Percentiles rank a stretch among this genome's conserved stretches.
These are phyloP conservation scores for Cyphomyrmex costatus DNA, from an alignment of 1,140 invertebrate genomes.

Conservation along the genomic window DNA sequence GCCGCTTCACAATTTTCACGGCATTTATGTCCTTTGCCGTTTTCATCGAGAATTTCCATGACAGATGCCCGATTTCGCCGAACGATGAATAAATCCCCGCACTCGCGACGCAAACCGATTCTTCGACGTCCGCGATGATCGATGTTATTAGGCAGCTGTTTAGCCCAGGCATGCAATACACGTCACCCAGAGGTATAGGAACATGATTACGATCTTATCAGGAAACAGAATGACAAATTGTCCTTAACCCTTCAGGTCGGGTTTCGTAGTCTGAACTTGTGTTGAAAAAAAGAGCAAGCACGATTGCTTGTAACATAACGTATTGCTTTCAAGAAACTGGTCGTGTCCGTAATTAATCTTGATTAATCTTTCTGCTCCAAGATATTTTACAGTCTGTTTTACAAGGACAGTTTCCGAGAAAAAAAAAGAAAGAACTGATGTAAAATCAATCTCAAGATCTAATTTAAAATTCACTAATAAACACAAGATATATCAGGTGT, in stretches of 20 bases:
- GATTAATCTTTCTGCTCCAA: constrained; percentile 25
- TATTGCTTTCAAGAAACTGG: constrained; percentile 22
- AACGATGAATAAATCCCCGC: constrained; percentile 69
- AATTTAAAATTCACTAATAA: not conserved
- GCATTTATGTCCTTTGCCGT: constrained; percentile 72
- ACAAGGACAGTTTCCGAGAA: not conserved
- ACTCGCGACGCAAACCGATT: constrained; percentile 66
- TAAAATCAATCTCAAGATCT: not conserved
- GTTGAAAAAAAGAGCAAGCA: not conserved
- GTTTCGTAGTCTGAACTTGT: not conserved
- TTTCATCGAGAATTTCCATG: constrained; percentile 75
- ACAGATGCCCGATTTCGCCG: constrained; percentile 68
- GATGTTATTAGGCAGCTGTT: constrained; percentile 73
- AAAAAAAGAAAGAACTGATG: not conserved
- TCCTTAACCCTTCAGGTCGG: constrained; percentile 17
- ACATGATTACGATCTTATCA: constrained; percentile 58
- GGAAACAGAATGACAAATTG: constrained; percentile 50
- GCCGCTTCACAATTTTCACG: constrained; percentile 73
- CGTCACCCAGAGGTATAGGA: not conserved
- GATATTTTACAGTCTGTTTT: not conserved
- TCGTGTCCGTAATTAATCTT: constrained; percentile 26
- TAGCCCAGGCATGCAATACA: constrained; percentile 68
- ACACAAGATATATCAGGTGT: no score
- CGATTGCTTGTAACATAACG: constrained; percentile 10
- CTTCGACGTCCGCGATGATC: constrained; percentile 71